phyloP scores from a whole-genome alignment of 2,797 vertebrate species.

The Ptychadena robeensis region DNA sequence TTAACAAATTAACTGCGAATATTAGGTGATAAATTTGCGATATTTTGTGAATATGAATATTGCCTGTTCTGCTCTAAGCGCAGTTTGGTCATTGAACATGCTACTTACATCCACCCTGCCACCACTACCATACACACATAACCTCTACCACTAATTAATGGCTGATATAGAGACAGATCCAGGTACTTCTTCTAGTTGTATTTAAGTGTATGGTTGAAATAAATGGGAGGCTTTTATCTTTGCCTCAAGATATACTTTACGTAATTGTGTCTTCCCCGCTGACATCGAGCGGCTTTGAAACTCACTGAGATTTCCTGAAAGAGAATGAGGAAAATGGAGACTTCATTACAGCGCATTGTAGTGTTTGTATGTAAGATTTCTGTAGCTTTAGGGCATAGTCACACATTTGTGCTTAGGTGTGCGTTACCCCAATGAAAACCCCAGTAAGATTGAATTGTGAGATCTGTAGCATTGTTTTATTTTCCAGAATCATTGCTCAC shows the following conservation, averaged over 20 bases:
- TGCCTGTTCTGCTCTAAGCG: no score
- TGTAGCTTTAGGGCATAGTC: not conserved
- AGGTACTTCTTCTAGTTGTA: no score
- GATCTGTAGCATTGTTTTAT: not conserved
- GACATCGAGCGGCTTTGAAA: not conserved
- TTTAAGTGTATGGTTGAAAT: not conserved
- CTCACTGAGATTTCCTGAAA: not conserved
- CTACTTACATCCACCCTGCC: no score
- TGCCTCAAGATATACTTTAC: not conserved
- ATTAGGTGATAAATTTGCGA: no score
- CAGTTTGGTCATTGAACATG: no score
- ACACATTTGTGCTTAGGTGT: not conserved
- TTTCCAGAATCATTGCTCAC: not conserved
- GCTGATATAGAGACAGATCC: no score
- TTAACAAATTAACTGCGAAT: no score
- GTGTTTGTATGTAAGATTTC: not conserved
- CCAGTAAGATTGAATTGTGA: not conserved
- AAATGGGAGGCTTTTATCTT: not conserved
- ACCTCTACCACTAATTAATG: no score
- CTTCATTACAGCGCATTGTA: not conserved
- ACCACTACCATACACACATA: no score
- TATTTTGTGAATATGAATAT: no score
- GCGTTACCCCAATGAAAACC: not conserved
- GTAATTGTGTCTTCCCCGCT: no score
- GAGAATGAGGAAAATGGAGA: not conserved